These are phyloP conservation scores for Clitarchus hookeri DNA, from an alignment of 2,888 invertebrate species.

Conservation along the genomic window DNA sequence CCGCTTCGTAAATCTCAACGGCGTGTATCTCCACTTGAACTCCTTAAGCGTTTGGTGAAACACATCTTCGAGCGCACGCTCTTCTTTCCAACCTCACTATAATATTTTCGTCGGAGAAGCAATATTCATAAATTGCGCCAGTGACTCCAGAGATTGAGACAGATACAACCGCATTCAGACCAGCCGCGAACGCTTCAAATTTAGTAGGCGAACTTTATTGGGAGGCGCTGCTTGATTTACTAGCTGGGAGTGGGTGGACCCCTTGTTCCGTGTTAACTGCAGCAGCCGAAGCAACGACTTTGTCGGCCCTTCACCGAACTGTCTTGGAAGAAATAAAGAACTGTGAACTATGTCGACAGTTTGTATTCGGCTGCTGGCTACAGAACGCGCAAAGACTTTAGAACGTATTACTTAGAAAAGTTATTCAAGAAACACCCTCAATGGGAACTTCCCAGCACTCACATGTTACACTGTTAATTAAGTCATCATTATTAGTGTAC, in stretches of 20 bases:
- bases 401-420: not conserved
- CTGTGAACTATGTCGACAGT: not conserved
- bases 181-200: not conserved
- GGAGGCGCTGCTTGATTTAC: not conserved
- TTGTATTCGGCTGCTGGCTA: not conserved
- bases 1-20: not conserved
- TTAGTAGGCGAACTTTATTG: conserved; percentile 14
- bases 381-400: not conserved
- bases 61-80: not conserved
- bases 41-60: not conserved
- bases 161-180: not conserved
- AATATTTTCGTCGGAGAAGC: conserved; percentile 1
- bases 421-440: not conserved
- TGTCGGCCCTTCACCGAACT: not conserved
- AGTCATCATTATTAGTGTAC: no score
- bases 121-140: not conserved
- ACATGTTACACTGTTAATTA: no score
- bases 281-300: not conserved
- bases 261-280: not conserved
- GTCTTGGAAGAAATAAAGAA: not conserved
- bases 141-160: not conserved
- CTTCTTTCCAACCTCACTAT: not conserved
- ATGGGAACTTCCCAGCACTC: not conserved
- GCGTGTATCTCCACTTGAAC: not conserved
- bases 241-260: not conserved